Percentiles rank a stretch among this genome's conserved stretches.
Conservation (phyloP, 2,113 vertebrate species). For the Mustela lutreola region DNA sequence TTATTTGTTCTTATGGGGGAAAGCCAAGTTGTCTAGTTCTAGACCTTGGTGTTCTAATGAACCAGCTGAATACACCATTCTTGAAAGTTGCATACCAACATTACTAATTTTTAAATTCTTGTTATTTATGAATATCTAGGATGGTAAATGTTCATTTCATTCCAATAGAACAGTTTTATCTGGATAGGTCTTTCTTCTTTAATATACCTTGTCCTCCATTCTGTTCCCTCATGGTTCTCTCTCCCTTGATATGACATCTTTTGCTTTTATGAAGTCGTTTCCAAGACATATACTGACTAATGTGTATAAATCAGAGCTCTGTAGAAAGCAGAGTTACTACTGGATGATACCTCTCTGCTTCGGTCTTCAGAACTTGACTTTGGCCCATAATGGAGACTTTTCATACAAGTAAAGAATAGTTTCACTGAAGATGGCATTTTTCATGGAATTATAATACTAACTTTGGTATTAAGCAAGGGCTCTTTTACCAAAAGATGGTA, state of each 20-base stretch:
- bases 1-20: slow-evolving; percentile 43
- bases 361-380: neutral
- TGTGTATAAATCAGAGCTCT: neutral
- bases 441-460: neutral
- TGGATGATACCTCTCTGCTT: neutral
- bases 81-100: slow-evolving; percentile 2
- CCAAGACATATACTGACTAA: neutral
- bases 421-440: neutral
- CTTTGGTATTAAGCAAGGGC: neutral
- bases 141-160: neutral
- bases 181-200: neutral
- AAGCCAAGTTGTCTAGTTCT: slow-evolving; percentile 21
- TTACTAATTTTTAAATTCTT: neutral
- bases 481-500: neutral
- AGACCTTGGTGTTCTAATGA: neutral
- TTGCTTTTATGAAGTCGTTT: slow-evolving; percentile 1
- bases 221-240: neutral
- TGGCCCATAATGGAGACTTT: neutral
- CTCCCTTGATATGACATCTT: neutral
- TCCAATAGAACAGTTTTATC: neutral
- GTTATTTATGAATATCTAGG: neutral
- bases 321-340: neutral
- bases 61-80: neutral
- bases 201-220: neutral
- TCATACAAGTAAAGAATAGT: neutral